Evolutionary conservation across 2,888 invertebrate genomes (phyloP).

Genomic region (Tridacna gigas): DNA sequence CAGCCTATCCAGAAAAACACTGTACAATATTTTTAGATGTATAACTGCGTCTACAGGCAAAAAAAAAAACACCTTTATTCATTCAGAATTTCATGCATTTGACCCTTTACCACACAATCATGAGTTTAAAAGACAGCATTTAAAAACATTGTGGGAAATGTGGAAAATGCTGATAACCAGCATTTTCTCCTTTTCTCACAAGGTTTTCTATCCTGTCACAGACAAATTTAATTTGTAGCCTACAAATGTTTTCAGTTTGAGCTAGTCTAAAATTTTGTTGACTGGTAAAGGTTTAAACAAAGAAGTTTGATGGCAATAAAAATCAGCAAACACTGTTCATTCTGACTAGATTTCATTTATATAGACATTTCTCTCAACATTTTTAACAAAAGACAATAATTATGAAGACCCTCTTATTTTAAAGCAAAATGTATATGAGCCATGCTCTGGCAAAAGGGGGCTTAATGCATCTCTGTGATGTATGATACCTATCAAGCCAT

Average conservation of each 20-base stretch:
- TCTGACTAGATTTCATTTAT: neutral
- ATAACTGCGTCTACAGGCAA: too few relatives aligned
- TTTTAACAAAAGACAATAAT: neutral
- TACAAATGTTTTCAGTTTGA: too few relatives aligned
- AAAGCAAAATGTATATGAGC: too few relatives aligned
- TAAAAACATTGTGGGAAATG: neutral
- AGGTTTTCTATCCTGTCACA: neutral
- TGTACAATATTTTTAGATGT: too few relatives aligned
- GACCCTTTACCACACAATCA: neutral
- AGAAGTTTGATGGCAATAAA: neutral
- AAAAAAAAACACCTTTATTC: too few relatives aligned
- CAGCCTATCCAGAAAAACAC: neutral
- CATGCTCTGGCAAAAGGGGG: too few relatives aligned
- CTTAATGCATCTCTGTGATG: too few relatives aligned
- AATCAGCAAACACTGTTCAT: neutral
- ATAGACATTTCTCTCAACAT: neutral
- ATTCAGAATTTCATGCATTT: too few relatives aligned
- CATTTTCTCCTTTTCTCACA: too few relatives aligned
- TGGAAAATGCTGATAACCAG: too few relatives aligned
- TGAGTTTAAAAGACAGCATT: neutral
- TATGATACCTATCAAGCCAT: too few relatives aligned
- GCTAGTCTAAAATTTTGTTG: too few relatives aligned
- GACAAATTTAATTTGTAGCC: neutral
- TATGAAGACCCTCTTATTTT: neutral
- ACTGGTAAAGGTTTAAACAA: neutral